Evolutionary conservation across 2,888 invertebrate species (phyloP).

Genomic region (Palloptera scutellata): DNA sequence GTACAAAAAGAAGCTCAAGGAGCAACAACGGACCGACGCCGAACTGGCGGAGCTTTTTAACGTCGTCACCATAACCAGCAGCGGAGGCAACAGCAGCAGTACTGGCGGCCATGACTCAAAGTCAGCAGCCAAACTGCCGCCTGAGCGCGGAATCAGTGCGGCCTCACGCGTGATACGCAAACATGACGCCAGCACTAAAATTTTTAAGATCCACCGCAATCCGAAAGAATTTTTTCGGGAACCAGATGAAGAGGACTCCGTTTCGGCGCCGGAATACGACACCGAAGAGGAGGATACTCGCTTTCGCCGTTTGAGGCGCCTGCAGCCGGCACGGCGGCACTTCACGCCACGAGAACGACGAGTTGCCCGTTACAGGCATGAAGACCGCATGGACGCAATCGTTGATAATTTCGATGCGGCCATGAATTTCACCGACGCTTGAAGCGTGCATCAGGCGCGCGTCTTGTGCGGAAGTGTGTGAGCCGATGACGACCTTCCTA

Average conservation of each 20-base stretch:
- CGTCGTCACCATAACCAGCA: constrained; percentile 54
- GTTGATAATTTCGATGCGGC: constrained; percentile 58
- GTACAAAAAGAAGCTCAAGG: constrained; percentile 49
- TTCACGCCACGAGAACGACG: constrained; percentile 47
- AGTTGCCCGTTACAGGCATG: constrained; percentile 53
- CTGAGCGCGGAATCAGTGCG: constrained; percentile 52
- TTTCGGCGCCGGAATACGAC: constrained; percentile 58
- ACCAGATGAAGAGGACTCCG: constrained; percentile 56
- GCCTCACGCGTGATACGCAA: constrained; percentile 56
- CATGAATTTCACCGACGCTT: constrained; percentile 51
- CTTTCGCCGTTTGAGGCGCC: constrained; percentile 51
- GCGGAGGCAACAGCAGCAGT: constrained; percentile 30
- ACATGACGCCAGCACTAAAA: constrained; percentile 49
- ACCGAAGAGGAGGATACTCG: constrained; percentile 53
- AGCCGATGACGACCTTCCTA: constrained; percentile 22
- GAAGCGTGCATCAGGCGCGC: constrained; percentile 19
- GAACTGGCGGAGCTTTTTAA: constrained; percentile 57
- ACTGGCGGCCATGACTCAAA: not conserved
- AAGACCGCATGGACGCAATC: constrained; percentile 59
- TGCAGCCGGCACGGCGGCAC: constrained; percentile 41
- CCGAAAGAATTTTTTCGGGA: constrained; percentile 57
- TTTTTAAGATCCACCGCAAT: constrained; percentile 57
- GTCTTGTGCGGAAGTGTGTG: not conserved
- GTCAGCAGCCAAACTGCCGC: constrained; percentile 40
- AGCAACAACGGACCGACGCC: constrained; percentile 56